Conservation (phyloP, 2,888 invertebrate genomes). For the Drosophila austrosaltans region DNA sequence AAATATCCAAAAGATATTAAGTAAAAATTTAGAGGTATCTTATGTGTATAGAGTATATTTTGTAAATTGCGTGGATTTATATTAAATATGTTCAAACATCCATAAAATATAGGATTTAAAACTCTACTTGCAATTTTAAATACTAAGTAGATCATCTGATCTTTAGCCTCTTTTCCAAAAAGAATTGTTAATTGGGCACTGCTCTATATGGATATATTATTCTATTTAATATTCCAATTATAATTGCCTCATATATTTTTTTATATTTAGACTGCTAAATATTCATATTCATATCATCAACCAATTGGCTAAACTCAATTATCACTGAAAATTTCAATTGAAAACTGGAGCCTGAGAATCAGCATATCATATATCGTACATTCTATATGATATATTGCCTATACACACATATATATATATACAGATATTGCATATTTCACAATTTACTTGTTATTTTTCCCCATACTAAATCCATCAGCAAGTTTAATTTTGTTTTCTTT, state of each 20-base stretch:
- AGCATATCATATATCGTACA: conserved; percentile 39
- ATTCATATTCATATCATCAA: conserved; percentile 41
- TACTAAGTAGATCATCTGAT: too few relatives aligned
- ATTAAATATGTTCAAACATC: too few relatives aligned
- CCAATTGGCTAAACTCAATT: conserved; percentile 45
- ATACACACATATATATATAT: neutral
- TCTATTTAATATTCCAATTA: conserved; percentile 10
- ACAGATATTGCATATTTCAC: conserved; percentile 50
- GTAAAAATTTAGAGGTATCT: too few relatives aligned
- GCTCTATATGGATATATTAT: neutral
- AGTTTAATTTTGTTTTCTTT: conserved; percentile 32
- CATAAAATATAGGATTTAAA: too few relatives aligned
- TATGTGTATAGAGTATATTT: too few relatives aligned
- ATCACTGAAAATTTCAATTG: conserved; percentile 59
- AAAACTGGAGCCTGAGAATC: conserved; percentile 14
- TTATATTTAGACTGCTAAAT: conserved; percentile 23
- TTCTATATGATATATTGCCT: conserved; percentile 6
- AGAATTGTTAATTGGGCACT: neutral
- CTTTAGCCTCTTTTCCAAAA: too few relatives aligned
- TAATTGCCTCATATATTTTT: conserved; percentile 1
- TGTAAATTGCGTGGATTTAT: too few relatives aligned
- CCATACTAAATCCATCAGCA: conserved; percentile 54
- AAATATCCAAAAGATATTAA: too few relatives aligned
- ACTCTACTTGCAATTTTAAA: too few relatives aligned
- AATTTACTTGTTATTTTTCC: conserved; percentile 36